Percentiles rank a stretch among this genome's conserved stretches.
These are phyloP conservation scores for Teleopsis dalmanni DNA, from an alignment of 1,140 invertebrate genomes.

Conservation along the genomic window DNA sequence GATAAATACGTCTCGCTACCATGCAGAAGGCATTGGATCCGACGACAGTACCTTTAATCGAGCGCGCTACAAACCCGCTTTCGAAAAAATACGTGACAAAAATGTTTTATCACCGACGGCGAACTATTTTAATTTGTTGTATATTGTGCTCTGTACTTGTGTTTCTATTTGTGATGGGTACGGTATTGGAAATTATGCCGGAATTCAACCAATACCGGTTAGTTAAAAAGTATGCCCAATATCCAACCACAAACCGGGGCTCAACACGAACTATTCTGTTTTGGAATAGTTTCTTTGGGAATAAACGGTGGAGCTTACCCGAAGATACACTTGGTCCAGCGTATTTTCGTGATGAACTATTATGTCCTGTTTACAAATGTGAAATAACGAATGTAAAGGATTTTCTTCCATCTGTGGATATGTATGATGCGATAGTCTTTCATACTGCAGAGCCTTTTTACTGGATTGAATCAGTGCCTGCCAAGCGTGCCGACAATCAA, in stretches of 20 bases:
- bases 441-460: conserved; percentile 34
- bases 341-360: conserved; percentile 23
- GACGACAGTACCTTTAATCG: neutral
- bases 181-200: too few relatives aligned
- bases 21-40: neutral
- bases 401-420: conserved; percentile 23
- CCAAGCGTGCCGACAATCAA: conserved; percentile 13
- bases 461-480: conserved; percentile 12
- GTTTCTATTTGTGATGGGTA: conserved; percentile 13
- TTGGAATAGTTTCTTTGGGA: conserved; percentile 33
- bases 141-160: neutral
- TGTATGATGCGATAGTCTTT: conserved; percentile 44
- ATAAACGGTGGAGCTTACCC: conserved; percentile 28
- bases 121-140: neutral
- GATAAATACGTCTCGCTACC: too few relatives aligned
- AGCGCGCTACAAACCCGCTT: neutral
- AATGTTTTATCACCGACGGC: neutral
- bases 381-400: conserved; percentile 28
- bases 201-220: conserved; percentile 30
- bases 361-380: conserved; percentile 29
- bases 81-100: neutral
- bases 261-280: conserved; percentile 27
- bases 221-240: conserved; percentile 18
- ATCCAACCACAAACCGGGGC: neutral
- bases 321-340: conserved; percentile 23